Percentiles rank a stretch among this genome's conserved stretches.
Evolutionary conservation across 1,140 invertebrate genomes (phyloP).

Genomic region (Rhopalosiphum padi): DNA sequence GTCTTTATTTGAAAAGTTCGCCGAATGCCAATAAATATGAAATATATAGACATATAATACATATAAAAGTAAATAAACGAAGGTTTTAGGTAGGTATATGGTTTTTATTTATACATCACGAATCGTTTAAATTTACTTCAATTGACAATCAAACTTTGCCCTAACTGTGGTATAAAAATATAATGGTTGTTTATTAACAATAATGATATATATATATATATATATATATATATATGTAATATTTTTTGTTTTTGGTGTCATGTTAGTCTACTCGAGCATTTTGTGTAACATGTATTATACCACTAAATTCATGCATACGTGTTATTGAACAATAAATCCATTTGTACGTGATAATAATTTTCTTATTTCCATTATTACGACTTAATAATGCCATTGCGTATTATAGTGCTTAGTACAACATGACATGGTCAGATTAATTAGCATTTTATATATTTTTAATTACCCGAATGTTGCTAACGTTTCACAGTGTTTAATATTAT

Average conservation of each 20-base stretch:
- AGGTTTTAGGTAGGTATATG: neutral
- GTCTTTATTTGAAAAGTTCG: conserved; percentile 1
- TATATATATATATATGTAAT: too few relatives aligned
- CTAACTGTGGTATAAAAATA: neutral
- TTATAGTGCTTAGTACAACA: neutral
- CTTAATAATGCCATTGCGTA: conserved; percentile 13
- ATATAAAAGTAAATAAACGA: neutral
- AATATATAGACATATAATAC: neutral
- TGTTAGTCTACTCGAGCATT: neutral
- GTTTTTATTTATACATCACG: neutral
- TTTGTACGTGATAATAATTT: neutral
- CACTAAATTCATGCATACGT: neutral
- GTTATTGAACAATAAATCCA: conserved; percentile 30
- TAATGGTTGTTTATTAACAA: neutral
- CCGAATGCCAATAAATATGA: neutral
- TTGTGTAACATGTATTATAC: neutral
- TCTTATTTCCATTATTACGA: conserved; percentile 32
- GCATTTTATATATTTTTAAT: conserved; percentile 49
- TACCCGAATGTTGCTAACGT: neutral
- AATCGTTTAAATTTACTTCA: neutral
- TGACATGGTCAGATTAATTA: conserved; percentile 35
- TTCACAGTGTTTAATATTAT: conserved; percentile 16
- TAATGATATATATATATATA: neutral
- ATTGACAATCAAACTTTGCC: neutral
- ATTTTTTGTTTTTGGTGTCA: neutral